Base-by-base conservation (phyloP, 2,113 vertebrate genomes). In the Tricholaema leucomelas region DNA sequence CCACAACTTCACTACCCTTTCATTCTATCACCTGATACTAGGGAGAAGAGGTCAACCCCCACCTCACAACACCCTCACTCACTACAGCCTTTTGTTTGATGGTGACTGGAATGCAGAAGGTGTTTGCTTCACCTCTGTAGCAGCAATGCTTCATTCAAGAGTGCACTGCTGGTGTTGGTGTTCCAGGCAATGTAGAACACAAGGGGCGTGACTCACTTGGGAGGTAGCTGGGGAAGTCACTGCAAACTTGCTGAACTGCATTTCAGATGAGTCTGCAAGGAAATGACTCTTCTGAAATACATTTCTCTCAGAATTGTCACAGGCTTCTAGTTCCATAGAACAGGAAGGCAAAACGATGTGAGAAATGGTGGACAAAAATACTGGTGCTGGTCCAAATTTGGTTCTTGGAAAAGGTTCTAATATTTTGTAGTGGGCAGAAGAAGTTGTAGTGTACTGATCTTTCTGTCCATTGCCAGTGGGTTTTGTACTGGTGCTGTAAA, bases 221-320 rank as follows among this genome's bases (percentile, higher is more conserved):
- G 69, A 77, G 93, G 21, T 87, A 71, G 52, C 72, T 60, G 40
- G 10, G 25, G 70, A 74, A 59, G 72, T 35, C 33, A 67, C 73
- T 72, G 59, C 14, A 60, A 90, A 92, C 91, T 85, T 63, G 90
- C 56, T 82, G 69, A 88, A 76, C 94, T 83, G 76, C 86, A 66
- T 93, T 96, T 91, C 60, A 52, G 28, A 64, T 46, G 83, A 63
- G 36, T 74, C 30, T 87, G 78, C 38, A 61, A 21, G 36, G 38
- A 90, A 67, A 36, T 94, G 50, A 85, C 71, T 87, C 67, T 60
- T 91, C 64, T 85, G 40, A 91, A 92, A 74, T 59, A 11, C 6
- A 40, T 76, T 60, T 88, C 42, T 81, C 25, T 50, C 52, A 42
- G 50, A 66, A 50, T 71, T 83, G 46, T 61, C n/a, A 40, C 35